These are phyloP conservation scores for Vipera latastei DNA, from an alignment of 2,797 vertebrate species.

Conservation along the genomic window DNA sequence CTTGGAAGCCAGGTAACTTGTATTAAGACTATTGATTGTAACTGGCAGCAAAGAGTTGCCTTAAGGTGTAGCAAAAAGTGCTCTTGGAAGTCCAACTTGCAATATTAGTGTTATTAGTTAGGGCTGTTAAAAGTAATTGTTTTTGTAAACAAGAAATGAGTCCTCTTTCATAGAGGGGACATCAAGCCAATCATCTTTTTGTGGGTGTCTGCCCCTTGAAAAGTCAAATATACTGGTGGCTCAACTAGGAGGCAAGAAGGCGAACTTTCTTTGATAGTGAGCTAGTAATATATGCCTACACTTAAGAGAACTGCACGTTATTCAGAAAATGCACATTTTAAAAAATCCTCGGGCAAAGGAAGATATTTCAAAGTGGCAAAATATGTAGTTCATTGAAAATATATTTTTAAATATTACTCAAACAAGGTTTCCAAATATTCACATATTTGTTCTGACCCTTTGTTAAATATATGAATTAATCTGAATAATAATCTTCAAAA, in stretches of 20 bases:
- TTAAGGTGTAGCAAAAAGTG: neutral
- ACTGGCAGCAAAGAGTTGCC: neutral
- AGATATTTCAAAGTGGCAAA: neutral
- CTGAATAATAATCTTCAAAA: neutral
- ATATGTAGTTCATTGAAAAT: neutral
- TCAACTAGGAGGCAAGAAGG: neutral
- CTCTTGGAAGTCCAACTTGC: neutral
- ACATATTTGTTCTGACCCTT: neutral
- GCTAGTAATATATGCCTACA: neutral
- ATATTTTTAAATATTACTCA: neutral
- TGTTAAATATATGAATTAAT: neutral
- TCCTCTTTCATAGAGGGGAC: neutral
- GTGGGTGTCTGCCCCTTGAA: neutral
- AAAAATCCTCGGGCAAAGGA: neutral
- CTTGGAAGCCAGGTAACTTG: neutral
- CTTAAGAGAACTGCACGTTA: neutral
- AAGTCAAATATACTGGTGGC: neutral
- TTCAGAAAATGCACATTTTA: neutral
- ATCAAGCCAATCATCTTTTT: neutral
- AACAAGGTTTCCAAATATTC: neutral
- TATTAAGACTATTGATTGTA: neutral
- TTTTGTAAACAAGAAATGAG: neutral
- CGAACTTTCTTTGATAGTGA: neutral
- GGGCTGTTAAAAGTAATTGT: neutral
- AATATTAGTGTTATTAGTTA: neutral